Conservation (phyloP, 2,888 invertebrate genomes). For the Latrodectus elegans region DNA sequence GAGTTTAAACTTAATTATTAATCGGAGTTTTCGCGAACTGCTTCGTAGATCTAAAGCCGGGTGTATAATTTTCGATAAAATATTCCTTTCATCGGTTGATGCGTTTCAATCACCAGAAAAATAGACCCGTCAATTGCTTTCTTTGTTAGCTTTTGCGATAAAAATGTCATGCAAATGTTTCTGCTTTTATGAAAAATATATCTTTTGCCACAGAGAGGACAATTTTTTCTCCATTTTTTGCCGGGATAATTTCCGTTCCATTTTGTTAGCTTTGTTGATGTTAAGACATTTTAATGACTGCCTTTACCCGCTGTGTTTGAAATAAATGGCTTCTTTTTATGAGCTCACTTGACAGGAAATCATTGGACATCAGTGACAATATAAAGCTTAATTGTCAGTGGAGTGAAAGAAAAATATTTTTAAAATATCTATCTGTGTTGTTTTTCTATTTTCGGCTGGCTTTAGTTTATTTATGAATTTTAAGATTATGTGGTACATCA, state of each 20-base stretch:
- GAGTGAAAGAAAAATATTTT: constrained; percentile 26
- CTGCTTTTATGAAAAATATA: constrained; percentile 40
- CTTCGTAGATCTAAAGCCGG: constrained; percentile 4
- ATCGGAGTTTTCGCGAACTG: constrained; percentile 29
- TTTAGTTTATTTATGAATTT: no score
- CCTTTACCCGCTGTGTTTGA: constrained; percentile 12
- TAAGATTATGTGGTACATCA: no score
- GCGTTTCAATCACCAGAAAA: constrained; percentile 46
- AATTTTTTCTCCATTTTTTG: constrained; percentile 3
- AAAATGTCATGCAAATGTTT: constrained; percentile 60
- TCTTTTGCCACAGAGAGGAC: background rate
- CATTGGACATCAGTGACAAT: constrained; percentile 27
- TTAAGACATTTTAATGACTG: constrained; percentile 42
- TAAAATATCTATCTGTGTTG: background rate
- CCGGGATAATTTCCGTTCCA: constrained; percentile 12
- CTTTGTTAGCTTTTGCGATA: constrained; percentile 51
- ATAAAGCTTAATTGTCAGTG: constrained; percentile 32
- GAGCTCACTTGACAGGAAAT: constrained; percentile 43
- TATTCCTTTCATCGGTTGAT: constrained; percentile 24
- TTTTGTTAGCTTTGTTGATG: constrained; percentile 28
- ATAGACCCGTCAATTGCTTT: constrained; percentile 31
- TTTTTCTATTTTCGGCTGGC: no score
- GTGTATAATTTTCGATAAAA: constrained; percentile 60
- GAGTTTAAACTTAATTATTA: constrained; percentile 63
- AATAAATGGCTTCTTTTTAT: constrained; percentile 49